Evolutionary conservation across 2,113 vertebrate genomes (phyloP).

Genomic region (Lasiurus cinereus): DNA sequence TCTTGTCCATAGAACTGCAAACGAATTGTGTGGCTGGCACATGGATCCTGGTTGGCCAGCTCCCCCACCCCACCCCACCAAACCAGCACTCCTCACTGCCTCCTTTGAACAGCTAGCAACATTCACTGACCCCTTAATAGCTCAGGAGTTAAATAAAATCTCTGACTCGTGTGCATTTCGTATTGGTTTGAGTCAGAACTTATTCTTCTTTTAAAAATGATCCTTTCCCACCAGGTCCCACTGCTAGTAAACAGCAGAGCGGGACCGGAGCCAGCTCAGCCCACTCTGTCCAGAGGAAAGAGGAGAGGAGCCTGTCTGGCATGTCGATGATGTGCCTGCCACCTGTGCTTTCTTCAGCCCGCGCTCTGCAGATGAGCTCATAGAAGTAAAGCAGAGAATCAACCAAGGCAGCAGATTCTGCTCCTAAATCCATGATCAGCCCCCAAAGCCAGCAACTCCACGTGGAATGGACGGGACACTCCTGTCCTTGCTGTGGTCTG

Average conservation of each 20-base stretch:
- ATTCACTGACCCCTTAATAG: not conserved
- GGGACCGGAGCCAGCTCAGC: not conserved
- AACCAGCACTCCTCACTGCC: not conserved
- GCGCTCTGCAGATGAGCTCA: not conserved
- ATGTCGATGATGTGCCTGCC: accelerated
- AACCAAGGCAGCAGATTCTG: not conserved
- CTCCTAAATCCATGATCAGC: not conserved
- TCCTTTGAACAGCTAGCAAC: not conserved
- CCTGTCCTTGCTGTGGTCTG: not conserved
- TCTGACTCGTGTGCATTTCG: not conserved
- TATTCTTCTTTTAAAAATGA: not conserved
- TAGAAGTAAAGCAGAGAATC: not conserved
- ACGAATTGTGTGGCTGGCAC: accelerated
- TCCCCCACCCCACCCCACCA: too few relatives aligned
- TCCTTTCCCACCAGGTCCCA: not conserved
- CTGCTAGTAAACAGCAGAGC: not conserved
- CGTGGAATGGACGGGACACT: accelerated
- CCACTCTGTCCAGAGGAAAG: not conserved
- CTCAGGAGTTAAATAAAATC: not conserved
- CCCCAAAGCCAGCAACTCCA: not conserved
- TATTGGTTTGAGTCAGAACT: not conserved
- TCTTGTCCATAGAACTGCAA: not conserved
- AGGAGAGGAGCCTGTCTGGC: not conserved
- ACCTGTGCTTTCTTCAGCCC: not conserved
- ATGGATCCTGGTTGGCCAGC: not conserved